phyloP scores from a whole-genome alignment of 2,888 invertebrate genomes.

The Leucophora obtusa region DNA sequence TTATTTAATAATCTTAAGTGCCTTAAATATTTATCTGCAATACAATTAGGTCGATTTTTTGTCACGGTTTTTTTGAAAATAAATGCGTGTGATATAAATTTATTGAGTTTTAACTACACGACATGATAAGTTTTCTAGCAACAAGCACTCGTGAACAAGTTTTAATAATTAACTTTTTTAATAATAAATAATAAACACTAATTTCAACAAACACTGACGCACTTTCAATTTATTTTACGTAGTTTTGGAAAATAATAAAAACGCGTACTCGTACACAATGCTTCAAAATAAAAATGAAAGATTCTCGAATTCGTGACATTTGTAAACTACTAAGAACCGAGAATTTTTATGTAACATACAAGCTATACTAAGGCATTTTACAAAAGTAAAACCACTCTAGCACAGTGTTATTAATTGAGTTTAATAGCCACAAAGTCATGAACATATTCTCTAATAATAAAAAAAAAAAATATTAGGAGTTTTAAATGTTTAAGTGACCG shows the following conservation, averaged over 20 bases:
- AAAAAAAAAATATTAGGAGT: not conserved
- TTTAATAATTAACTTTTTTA: not conserved
- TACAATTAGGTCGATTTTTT: not conserved
- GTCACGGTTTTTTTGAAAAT: not conserved
- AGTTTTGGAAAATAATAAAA: not conserved
- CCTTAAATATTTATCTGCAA: not conserved
- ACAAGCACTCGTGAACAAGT: not conserved
- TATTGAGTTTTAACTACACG: not conserved
- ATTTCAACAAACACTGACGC: no score
- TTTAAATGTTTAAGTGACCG: not conserved
- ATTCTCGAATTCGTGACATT: no score
- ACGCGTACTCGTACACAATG: no score
- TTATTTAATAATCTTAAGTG: not conserved
- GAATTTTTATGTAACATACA: no score
- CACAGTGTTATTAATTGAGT: no score
- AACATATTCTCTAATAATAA: not conserved
- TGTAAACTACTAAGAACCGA: no score
- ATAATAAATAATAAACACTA: not conserved
- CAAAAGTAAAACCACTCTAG: no score
- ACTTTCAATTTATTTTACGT: not conserved
- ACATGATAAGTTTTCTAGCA: not conserved
- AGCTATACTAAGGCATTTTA: no score
- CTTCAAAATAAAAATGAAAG: no score
- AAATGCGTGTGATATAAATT: slow-evolving; percentile 4
- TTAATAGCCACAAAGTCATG: no score